These are phyloP conservation scores for Triplophysa bombifrons DNA, from an alignment of 2,797 vertebrate genomes.

Conservation along the genomic window DNA sequence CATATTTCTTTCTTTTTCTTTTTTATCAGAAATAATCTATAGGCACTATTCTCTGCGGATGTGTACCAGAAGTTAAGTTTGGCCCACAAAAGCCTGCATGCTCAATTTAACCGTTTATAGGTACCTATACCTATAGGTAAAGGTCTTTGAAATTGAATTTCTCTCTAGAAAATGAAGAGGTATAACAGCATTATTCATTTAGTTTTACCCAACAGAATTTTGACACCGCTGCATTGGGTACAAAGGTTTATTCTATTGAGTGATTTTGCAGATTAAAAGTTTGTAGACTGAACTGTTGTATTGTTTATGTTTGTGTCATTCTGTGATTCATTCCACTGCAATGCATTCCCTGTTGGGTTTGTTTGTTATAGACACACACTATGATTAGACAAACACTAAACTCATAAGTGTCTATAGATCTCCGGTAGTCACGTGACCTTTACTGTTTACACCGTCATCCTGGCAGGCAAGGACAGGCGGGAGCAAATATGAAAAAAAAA, in stretches of 20 bases:
- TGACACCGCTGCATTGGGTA: not conserved
- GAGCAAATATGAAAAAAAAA: too few relatives aligned
- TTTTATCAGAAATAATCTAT: too few relatives aligned
- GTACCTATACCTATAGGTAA: slow-evolving; percentile 30
- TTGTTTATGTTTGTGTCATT: slow-evolving; percentile 16
- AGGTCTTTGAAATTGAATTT: slow-evolving; percentile 36
- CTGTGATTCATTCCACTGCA: slow-evolving; percentile 6
- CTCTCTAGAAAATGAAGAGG: slow-evolving; percentile 1
- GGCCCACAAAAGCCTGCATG: too few relatives aligned
- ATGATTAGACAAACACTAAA: not conserved
- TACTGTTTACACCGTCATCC: too few relatives aligned
- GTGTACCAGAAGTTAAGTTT: too few relatives aligned
- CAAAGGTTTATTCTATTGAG: not conserved
- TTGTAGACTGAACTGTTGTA: not conserved
- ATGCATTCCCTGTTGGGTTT: not conserved
- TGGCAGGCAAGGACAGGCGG: too few relatives aligned
- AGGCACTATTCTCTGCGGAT: too few relatives aligned
- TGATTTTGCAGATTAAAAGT: too few relatives aligned
- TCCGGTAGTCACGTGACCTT: too few relatives aligned
- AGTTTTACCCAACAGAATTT: slow-evolving; percentile 7
- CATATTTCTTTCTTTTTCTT: too few relatives aligned
- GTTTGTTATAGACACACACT: not conserved
- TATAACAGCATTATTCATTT: not conserved
- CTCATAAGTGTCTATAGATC: not conserved
- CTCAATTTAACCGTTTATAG: slow-evolving; percentile 6